phyloP scores from a whole-genome alignment of 2,113 vertebrate species.

The Leuciscus idus region DNA sequence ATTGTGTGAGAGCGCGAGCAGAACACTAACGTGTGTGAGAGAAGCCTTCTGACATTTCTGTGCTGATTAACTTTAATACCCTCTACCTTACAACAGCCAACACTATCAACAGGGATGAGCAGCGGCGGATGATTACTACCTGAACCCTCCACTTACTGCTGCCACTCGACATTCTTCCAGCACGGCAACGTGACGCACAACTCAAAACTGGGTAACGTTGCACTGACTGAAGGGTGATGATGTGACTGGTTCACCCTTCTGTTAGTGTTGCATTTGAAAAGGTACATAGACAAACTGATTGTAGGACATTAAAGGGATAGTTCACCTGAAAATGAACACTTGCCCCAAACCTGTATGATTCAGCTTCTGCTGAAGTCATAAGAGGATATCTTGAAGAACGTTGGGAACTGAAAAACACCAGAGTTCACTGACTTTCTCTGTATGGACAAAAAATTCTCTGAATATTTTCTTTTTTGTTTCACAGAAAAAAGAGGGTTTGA shows the following conservation, averaged over 20 bases:
- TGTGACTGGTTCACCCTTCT: not conserved
- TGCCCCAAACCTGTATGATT: not conserved
- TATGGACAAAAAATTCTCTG: not conserved
- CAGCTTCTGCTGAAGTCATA: not conserved
- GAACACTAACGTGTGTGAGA: slow-evolving; percentile 45
- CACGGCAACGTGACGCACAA: not conserved
- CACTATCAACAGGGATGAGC: slow-evolving; percentile 49
- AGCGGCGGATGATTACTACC: not conserved
- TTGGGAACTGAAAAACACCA: not conserved
- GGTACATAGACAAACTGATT: not conserved
- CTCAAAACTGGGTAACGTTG: not conserved
- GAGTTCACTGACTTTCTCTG: not conserved
- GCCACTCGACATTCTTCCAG: slow-evolving; percentile 37
- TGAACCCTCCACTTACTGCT: not conserved
- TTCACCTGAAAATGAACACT: too few species aligned
- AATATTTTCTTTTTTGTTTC: not conserved
- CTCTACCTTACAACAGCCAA: slow-evolving; percentile 1
- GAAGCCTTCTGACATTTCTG: slow-evolving; percentile 33
- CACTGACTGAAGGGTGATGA: not conserved
- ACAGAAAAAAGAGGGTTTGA: not conserved
- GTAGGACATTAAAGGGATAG: too few species aligned
- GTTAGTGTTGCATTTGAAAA: not conserved
- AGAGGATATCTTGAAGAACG: not conserved
- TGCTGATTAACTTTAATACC: slow-evolving; percentile 41
- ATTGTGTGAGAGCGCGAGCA: slow-evolving; percentile 17